A percentile compares a stretch with the other conserved stretches of the same genome.
Evolutionary conservation across 2,113 vertebrate genomes (phyloP).

Genomic region (Epinephelus lanceolatus): DNA sequence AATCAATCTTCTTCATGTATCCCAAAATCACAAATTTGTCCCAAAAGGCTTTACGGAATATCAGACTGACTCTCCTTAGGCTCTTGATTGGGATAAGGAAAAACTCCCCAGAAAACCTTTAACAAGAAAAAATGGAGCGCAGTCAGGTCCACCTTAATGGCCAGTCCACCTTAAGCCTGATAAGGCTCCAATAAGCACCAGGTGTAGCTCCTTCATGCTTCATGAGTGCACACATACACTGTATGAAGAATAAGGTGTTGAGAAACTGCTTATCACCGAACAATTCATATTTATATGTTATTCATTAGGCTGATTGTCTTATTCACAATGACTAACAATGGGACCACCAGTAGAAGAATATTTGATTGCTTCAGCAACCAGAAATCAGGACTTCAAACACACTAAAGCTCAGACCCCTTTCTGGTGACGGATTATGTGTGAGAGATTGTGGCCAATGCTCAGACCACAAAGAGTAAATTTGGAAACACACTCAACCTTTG

Average conservation of each 20-base stretch:
- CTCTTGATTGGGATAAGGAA: not conserved
- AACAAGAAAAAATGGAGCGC: not conserved
- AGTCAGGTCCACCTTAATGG: no score
- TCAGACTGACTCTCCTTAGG: not conserved
- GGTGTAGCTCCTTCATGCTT: not conserved
- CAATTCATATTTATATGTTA: not conserved
- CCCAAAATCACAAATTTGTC: not conserved
- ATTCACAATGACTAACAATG: not conserved
- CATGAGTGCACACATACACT: no score
- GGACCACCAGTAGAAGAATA: not conserved
- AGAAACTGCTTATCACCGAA: not conserved
- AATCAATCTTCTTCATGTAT: not conserved
- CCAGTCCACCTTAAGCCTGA: not conserved
- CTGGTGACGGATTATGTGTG: not conserved
- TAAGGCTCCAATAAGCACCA: not conserved
- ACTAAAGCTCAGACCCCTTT: not conserved
- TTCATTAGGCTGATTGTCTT: not conserved
- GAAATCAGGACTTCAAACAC: not conserved
- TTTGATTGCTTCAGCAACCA: not conserved
- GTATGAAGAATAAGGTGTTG: not conserved
- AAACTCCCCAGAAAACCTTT: not conserved
- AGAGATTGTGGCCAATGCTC: slow-evolving; percentile 38
- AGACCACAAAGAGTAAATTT: slow-evolving; percentile 31
- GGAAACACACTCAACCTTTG: slow-evolving; percentile 42
- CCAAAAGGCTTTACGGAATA: not conserved